Evolutionary conservation across 2,888 invertebrate species (phyloP), one percentile per base, ranked within the genome.

Genomic region (Melinaea menophilus): DNA sequence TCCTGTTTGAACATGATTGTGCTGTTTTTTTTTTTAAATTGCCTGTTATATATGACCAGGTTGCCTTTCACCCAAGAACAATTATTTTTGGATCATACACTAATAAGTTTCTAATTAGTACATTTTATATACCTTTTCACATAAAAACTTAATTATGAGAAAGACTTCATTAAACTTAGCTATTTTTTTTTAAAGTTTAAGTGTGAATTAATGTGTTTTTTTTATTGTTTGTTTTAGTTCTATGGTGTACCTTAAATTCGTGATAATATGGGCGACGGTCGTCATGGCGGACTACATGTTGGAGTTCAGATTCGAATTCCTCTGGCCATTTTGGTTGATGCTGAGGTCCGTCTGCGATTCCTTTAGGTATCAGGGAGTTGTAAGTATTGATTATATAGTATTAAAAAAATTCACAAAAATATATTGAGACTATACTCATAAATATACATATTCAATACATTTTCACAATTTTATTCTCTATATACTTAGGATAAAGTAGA

Each of bases 321-420:
- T 99, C 82, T 99, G 98, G 98, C 99, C 99, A 61, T 97, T 99
- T 91, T 99, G 98, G 97, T 94, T 99, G 79, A 94, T 99, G 79
- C 92, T 98, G 75, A 94, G 98, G 90, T 97, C 97, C 84, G 96
- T 98, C 77, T 97, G 98, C 90, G 98, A 99, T 91, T 98, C 98
- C 74, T 98, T 97, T 91, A 98, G 97, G 92, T 99, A 98, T 92
- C 98, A 98, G 93, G 98, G 99, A 88, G 92, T 98, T 93, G 97
- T 97, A 84, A 94, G 95, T 93, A 76, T 55, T 54, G 2, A 22
- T 37, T 56, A 12, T 59, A 9, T 37, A 22, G 31, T 46, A 46
- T 46, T 46, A 46, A 5, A 12, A 46, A 12, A 46, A 46, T 46
- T 46, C 3, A 46, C 7, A 3, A 46, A 7, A 12, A 46, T 46